Base-by-base conservation (phyloP, 2,797 vertebrate species). In the Florisuga fusca region DNA sequence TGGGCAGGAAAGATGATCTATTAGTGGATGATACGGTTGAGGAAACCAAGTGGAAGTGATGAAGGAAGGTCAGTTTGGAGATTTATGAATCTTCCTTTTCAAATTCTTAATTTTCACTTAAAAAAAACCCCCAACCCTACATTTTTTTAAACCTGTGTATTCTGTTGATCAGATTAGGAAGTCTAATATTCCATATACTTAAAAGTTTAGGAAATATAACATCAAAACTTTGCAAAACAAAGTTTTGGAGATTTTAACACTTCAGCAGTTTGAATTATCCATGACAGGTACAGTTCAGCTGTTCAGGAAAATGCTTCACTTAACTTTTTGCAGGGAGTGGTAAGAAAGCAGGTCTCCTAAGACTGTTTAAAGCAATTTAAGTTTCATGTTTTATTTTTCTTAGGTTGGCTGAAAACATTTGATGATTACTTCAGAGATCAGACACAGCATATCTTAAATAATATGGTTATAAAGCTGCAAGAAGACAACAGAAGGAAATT, bases 391-490 rank as follows among this genome's bases (percentile, higher is more conserved):
- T 62, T 90, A n/a, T 87, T 90, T 73, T 91, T 78, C 78, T 71
- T 97, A 99, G 99, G 99, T 91, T 99, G 99, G 99, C 51, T 99
- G 97, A 99, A 99, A 98, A 99, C 99, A 19, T 99, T 99, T 90
- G 98, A 99, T 91, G 96, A 98, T 76, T 99, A 99, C 96, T 99
- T 99, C 96, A 97, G 97, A 96, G 99, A 99, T 94, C 99, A 99
- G 97, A 99, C 99, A 4, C 98, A 98, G 81, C 98, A 99, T 97
- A 99, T 99, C 89, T 98, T 99, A 66, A 98, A 99, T 97, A 99
- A 99, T 96, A 99, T 99, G 98, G 98, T 98, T 93, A 76, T 98
- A 87, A 99, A 99, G 90, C 97, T 99, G 59, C 98, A 97, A 54
- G 98, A 99, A 97, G 99, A 98, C 77, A 93, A 87, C 17, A 96